Percentiles rank a stretch among this genome's conserved stretches.
Conservation (phyloP, 2,888 invertebrate genomes). For the Drosophila neoperkinsi region DNA sequence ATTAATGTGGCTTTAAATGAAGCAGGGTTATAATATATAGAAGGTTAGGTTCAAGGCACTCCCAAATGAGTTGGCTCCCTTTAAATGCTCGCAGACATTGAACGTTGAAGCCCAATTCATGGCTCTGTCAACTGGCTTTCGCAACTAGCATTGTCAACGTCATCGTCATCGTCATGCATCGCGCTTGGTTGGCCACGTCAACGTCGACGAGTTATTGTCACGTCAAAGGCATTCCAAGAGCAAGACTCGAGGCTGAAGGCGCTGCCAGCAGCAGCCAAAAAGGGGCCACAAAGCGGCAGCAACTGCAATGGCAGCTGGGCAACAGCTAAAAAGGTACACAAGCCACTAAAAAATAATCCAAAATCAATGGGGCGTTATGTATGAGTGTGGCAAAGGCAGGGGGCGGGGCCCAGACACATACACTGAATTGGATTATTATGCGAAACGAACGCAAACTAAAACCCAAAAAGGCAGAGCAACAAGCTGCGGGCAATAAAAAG, state of each 20-base stretch:
- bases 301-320: slow-evolving; percentile 31
- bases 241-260: slow-evolving; percentile 9
- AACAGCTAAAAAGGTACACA: slow-evolving; percentile 68
- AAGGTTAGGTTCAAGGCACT: neutral
- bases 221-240: slow-evolving; percentile 49
- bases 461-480: slow-evolving; percentile 68
- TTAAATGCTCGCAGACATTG: slow-evolving; percentile 1
- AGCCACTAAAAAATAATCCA: slow-evolving; percentile 79
- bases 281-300: neutral
- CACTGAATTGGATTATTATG: slow-evolving; percentile 76
- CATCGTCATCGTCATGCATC: slow-evolving; percentile 29
- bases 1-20: neutral
- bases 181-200: slow-evolving; percentile 47
- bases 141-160: slow-evolving; percentile 1
- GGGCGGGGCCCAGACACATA: neutral
- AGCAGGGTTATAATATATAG: neutral
- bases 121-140: neutral
- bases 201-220: slow-evolving; percentile 55
- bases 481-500: slow-evolving; percentile 79
- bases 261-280: slow-evolving; percentile 29
- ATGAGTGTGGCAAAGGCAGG: slow-evolving; percentile 31
- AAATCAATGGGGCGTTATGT: slow-evolving; percentile 79
- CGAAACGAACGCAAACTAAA: slow-evolving; percentile 55
- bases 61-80: neutral
- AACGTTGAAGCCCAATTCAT: slow-evolving; percentile 19